Evolutionary conservation across 2,888 invertebrate species (phyloP).

Genomic region (Stramonita haemastoma): DNA sequence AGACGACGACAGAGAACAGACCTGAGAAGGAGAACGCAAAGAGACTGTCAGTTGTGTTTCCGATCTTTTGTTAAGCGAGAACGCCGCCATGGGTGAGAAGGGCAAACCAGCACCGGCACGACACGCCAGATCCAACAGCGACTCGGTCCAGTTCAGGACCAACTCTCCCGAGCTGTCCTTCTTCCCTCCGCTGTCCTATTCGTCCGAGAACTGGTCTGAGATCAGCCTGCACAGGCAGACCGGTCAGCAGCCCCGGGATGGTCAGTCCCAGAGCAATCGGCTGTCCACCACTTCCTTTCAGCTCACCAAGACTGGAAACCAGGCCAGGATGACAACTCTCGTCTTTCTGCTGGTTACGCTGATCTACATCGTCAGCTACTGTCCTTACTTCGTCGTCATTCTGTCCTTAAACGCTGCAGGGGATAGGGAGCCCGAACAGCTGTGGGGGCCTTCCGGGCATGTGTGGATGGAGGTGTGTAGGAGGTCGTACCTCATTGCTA

Average conservation of each 20-base stretch:
- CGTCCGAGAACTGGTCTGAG: background rate
- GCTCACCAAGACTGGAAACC: slow-evolving; percentile 20
- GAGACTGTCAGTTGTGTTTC: background rate
- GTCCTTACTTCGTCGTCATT: slow-evolving; percentile 16
- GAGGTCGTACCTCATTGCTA: slow-evolving; percentile 25
- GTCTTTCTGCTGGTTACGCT: slow-evolving; percentile 21
- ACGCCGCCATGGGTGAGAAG: background rate
- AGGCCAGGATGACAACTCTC: slow-evolving; percentile 9
- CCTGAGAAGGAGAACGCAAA: background rate
- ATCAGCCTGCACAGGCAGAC: background rate
- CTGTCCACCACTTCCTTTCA: slow-evolving; percentile 10
- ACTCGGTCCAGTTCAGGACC: background rate
- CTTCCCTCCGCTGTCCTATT: slow-evolving; percentile 13
- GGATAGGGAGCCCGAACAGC: background rate
- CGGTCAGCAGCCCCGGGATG: background rate
- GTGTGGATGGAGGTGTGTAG: background rate
- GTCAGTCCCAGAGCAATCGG: background rate
- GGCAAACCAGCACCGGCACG: background rate
- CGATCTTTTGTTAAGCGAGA: no score
- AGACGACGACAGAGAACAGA: no score
- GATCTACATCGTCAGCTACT: slow-evolving; percentile 34
- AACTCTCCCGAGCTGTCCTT: background rate
- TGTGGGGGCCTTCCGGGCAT: background rate
- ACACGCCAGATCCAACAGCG: background rate
- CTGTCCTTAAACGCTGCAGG: background rate